Evolutionary conservation across 2,797 vertebrate species (phyloP).

Genomic region (Tenualosa thibaudeaui): DNA sequence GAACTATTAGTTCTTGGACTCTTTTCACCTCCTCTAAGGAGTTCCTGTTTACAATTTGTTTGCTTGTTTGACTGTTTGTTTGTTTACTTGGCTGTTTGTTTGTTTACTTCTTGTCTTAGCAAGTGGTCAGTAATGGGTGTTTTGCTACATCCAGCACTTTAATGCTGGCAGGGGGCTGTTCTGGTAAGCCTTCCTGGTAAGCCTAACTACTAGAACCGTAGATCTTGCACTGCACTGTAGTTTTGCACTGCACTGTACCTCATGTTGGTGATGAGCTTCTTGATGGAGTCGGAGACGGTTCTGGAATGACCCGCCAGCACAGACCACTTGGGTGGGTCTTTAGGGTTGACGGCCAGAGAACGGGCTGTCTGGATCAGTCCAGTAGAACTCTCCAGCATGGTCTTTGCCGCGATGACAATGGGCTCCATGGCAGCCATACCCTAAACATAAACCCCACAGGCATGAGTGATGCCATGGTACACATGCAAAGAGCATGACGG

Average conservation of each 20-base stretch:
- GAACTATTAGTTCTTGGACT: neutral
- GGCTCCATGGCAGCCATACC: slow-evolving; percentile 94
- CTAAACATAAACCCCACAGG: slow-evolving; percentile 61
- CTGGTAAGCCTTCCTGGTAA: no score
- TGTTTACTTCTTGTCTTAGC: no score
- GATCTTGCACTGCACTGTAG: slow-evolving; percentile 52
- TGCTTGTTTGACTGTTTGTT: no score
- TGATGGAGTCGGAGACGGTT: slow-evolving; percentile 97
- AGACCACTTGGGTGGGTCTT: slow-evolving; percentile 95
- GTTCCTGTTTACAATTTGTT: no score
- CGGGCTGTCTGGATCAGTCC: slow-evolving; percentile 96
- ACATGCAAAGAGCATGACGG: neutral
- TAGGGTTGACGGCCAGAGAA: slow-evolving; percentile 94
- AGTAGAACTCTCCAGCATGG: slow-evolving; percentile 93
- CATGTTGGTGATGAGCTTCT: slow-evolving; percentile 98
- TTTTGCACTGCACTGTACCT: slow-evolving; percentile 72
- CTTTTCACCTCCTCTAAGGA: no score
- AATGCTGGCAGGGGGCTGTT: no score
- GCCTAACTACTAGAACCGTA: no score
- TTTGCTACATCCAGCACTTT: no score
- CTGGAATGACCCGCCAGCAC: slow-evolving; percentile 94
- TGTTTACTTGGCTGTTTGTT: no score
- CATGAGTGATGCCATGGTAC: neutral
- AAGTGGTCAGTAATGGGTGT: no score
- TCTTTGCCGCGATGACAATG: slow-evolving; percentile 88